phyloP scores from a whole-genome alignment of 2,797 vertebrate species.

The Momotus momota region DNA sequence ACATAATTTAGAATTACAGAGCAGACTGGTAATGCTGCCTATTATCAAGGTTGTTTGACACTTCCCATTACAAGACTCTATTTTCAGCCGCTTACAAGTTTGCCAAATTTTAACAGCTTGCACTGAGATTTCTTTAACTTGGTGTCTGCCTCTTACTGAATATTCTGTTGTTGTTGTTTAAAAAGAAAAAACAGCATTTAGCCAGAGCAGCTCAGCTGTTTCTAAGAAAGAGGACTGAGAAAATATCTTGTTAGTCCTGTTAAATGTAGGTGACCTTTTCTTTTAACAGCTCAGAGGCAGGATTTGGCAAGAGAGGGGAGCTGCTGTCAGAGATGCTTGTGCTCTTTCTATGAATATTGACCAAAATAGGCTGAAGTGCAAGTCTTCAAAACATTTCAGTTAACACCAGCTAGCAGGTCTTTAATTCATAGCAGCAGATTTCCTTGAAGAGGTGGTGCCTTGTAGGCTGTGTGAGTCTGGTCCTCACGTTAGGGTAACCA shows the following conservation, averaged over 20 bases:
- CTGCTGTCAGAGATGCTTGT: neutral
- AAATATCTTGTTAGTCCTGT: conserved; percentile 58
- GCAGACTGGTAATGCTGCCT: conserved; percentile 64
- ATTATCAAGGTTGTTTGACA: conserved; percentile 68
- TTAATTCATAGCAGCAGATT: neutral
- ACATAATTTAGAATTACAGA: conserved; percentile 61
- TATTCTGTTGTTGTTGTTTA: conserved; percentile 40
- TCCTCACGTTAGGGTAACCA: accelerated
- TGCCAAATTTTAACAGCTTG: conserved; percentile 67
- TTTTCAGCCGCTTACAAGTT: conserved; percentile 50
- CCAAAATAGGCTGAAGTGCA: neutral
- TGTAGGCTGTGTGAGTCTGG: neutral
- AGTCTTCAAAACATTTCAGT: conserved; percentile 1
- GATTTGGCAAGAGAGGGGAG: neutral
- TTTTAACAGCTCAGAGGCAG: conserved; percentile 42
- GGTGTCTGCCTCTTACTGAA: conserved; percentile 31
- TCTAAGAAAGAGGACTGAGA: conserved; percentile 1
- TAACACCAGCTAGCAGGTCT: neutral
- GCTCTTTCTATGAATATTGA: conserved; percentile 31
- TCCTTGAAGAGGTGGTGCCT: neutral
- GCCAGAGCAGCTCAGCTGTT: conserved; percentile 42
- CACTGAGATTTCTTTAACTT: conserved; percentile 43
- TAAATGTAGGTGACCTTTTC: conserved; percentile 55
- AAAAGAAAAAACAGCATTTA: conserved; percentile 17
- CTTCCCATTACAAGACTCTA: conserved; percentile 61